Conservation (phyloP, 2,113 vertebrate genomes). For the Calyptomena viridis region DNA sequence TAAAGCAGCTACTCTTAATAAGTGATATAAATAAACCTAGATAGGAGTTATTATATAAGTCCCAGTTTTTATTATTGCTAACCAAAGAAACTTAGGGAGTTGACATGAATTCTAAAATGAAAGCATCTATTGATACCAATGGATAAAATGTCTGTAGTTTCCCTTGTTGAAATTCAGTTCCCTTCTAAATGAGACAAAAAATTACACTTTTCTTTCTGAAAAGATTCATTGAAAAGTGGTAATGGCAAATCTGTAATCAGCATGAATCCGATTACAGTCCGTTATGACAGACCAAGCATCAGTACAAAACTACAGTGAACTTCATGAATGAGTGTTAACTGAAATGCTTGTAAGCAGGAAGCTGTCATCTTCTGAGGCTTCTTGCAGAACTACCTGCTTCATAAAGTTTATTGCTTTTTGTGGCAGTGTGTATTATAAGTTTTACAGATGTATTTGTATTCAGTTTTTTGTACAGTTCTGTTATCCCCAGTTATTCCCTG, state of each 20-base stretch:
- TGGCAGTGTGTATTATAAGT: too few species aligned
- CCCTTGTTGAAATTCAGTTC: not conserved
- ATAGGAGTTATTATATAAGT: not conserved
- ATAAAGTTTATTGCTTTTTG: not conserved
- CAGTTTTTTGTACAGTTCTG: too few species aligned
- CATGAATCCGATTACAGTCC: not conserved
- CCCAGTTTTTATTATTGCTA: not conserved
- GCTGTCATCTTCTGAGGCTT: not conserved
- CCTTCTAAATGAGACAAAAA: not conserved
- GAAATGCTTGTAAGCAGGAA: not conserved
- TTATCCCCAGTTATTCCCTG: too few species aligned
- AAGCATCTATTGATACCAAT: not conserved
- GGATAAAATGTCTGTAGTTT: not conserved
- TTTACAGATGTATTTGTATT: too few species aligned
- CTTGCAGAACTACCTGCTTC: not conserved
- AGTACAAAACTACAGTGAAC: not conserved
- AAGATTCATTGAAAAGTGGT: not conserved
- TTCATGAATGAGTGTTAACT: not conserved
- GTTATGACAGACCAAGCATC: not conserved
- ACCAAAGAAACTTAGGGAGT: not conserved
- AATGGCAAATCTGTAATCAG: not conserved
- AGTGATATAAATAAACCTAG: not conserved
- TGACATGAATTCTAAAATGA: not conserved
- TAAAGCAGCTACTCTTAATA: not conserved
- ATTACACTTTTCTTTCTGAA: not conserved